phyloP scores from a whole-genome alignment of 2,113 vertebrate species.

The Actenoides hombroni region DNA sequence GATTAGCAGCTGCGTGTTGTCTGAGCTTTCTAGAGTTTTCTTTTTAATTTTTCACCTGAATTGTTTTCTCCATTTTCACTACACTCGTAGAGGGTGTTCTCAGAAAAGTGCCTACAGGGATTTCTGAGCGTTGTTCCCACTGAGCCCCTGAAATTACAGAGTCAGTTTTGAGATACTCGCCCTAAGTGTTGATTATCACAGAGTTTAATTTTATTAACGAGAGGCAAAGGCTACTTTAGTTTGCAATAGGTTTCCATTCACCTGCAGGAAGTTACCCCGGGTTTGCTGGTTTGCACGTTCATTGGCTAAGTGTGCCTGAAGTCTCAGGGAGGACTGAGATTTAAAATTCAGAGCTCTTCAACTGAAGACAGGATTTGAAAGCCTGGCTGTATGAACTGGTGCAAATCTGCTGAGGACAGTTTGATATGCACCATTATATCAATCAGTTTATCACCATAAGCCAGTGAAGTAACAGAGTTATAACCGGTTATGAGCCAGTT shows the following conservation, averaged over 20 bases:
- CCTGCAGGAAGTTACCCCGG: neutral
- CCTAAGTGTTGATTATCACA: neutral
- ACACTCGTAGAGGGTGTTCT: neutral
- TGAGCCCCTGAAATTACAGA: neutral
- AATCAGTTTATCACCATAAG: neutral
- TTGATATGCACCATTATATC: neutral
- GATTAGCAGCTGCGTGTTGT: constrained; percentile 43
- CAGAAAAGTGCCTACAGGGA: neutral
- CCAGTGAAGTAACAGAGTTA: neutral
- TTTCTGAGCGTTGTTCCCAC: neutral
- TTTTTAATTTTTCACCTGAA: constrained; percentile 46
- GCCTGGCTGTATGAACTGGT: neutral
- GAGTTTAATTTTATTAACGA: neutral
- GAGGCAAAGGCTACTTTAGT: neutral
- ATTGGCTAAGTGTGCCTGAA: neutral
- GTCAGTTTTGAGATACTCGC: neutral
- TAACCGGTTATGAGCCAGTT: neutral
- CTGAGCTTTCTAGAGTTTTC: constrained; percentile 33
- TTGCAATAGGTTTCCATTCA: neutral
- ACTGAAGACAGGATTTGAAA: neutral
- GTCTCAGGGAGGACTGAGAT: neutral
- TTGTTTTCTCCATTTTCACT: constrained; percentile 36
- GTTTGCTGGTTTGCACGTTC: neutral
- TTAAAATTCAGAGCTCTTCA: neutral
- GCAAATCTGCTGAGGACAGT: neutral